Base-by-base conservation (phyloP, 2,888 invertebrate species). In the Drosophila tanythrix region DNA sequence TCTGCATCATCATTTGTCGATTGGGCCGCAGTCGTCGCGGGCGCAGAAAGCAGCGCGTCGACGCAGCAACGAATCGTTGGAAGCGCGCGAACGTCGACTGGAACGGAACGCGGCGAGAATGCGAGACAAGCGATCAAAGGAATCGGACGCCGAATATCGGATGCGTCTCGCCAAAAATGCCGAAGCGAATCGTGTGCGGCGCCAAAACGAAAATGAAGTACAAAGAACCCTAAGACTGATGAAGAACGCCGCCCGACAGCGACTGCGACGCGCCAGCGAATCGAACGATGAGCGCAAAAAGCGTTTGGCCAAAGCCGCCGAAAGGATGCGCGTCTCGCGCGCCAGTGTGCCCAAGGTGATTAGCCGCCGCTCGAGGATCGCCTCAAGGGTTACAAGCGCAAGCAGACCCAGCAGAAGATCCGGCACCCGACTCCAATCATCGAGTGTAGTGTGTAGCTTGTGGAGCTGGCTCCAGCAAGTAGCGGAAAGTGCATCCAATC, bases 191-290 rank as follows among this genome's bases (percentile, higher is more conserved):
- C 92, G 93, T 52, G 68, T 93, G 76, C 92, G 93, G 73, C 87
- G 93, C 75, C 93, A 93, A 83, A 93, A 93, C 77, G 93, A 93
- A 91, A 91, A 85, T 80, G 92, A 93, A 90, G 92, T 93, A 88
- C 92, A 93, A 92, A 92, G 93, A 91, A 92, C 93, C 82, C 71
- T 87, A 90, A 92, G 93, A 92, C 92, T 93, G 91, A 93, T 93
- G 92, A 93, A 93, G 87, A 93, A 93, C 79, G 93, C 93, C 56
- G 93, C 93, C 25, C 85, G 93, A 33, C 93, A 93, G 79, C 87
- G 93, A 50, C 80, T 92, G 83, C 88, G 93, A 62, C 91, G 93
- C 36, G 93, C 93, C 69, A 93, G 92, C 73, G 93, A 93, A 81
- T 91, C 93, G 35, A 76, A 89, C 11, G 93, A 93, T 7, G 93